phyloP scores from a whole-genome alignment of 1,140 invertebrate species.

The Leptopilina clavipes region DNA sequence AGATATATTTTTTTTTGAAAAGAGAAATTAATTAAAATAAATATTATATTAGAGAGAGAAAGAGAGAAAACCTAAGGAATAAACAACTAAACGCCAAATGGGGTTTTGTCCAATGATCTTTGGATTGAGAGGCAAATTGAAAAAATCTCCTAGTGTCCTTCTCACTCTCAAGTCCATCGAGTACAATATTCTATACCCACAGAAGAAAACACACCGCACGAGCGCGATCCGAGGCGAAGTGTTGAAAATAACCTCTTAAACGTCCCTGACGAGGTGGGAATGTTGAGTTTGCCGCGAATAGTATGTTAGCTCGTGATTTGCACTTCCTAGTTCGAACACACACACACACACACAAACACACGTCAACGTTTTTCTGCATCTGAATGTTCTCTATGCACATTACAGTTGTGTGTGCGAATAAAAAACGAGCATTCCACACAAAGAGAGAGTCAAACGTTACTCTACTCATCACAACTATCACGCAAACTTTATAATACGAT shows the following conservation, averaged over 20 bases:
- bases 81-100: neutral
- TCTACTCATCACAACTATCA: slow-evolving; percentile 8
- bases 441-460: slow-evolving; percentile 22
- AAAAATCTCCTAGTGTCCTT: slow-evolving; percentile 36
- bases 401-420: neutral
- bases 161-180: slow-evolving; percentile 48
- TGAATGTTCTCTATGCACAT: neutral
- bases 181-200: slow-evolving; percentile 4
- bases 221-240: slow-evolving; percentile 43
- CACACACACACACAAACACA: neutral
- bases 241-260: slow-evolving; percentile 71
- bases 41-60: too few species aligned
- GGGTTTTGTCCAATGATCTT: neutral
- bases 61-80: too few species aligned
- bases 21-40: too few species aligned
- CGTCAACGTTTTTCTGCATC: slow-evolving; percentile 39
- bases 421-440: slow-evolving; percentile 19
- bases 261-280: slow-evolving; percentile 70
- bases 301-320: slow-evolving; percentile 62
- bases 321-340: slow-evolving; percentile 66
- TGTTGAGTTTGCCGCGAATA: slow-evolving; percentile 67
- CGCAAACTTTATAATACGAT: neutral
- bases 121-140: neutral
- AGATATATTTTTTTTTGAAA: too few species aligned
- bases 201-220: neutral